These are phyloP conservation scores for Tachina fera DNA, from an alignment of 2,888 invertebrate genomes.

Conservation along the genomic window DNA sequence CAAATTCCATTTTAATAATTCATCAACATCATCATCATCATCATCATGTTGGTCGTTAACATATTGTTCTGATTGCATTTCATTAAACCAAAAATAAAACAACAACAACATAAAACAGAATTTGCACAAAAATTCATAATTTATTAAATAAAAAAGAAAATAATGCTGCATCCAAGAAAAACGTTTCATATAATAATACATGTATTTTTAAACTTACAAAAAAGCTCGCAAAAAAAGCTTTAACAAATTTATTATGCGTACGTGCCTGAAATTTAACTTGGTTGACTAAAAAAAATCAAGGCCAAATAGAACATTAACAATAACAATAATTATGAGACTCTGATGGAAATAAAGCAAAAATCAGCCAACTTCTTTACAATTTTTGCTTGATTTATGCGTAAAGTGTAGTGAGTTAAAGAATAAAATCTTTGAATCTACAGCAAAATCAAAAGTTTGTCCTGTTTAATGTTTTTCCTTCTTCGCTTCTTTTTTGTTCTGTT, in stretches of 20 bases:
- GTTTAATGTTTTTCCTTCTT: slow-evolving; percentile 28
- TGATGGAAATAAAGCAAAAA: slow-evolving; percentile 22
- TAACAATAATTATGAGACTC: slow-evolving; percentile 56
- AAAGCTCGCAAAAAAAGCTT: background rate
- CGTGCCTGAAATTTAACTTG: slow-evolving; percentile 68
- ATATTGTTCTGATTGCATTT: slow-evolving; percentile 56
- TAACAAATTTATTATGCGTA: slow-evolving; percentile 67
- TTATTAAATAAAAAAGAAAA: slow-evolving; percentile 29
- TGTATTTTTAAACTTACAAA: background rate
- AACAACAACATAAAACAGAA: background rate
- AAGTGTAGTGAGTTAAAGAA: slow-evolving; percentile 34
- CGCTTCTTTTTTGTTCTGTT: background rate
- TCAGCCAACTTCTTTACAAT: slow-evolving; percentile 18
- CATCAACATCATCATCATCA: slow-evolving; percentile 8
- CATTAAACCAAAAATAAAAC: slow-evolving; percentile 27
- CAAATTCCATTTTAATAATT: slow-evolving; percentile 43
- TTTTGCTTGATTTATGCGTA: slow-evolving; percentile 64
- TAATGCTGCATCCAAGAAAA: slow-evolving; percentile 15
- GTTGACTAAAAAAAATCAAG: slow-evolving; percentile 64
- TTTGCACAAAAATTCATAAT: slow-evolving; percentile 65
- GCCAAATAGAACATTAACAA: slow-evolving; percentile 52
- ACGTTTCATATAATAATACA: background rate
- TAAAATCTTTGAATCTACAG: slow-evolving; percentile 43
- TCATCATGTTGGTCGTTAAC: slow-evolving; percentile 7
- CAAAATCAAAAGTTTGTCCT: slow-evolving; percentile 44